These are phyloP conservation scores for Lasioglossum oenotherae DNA, from an alignment of 2,888 invertebrate species.

Conservation along the genomic window DNA sequence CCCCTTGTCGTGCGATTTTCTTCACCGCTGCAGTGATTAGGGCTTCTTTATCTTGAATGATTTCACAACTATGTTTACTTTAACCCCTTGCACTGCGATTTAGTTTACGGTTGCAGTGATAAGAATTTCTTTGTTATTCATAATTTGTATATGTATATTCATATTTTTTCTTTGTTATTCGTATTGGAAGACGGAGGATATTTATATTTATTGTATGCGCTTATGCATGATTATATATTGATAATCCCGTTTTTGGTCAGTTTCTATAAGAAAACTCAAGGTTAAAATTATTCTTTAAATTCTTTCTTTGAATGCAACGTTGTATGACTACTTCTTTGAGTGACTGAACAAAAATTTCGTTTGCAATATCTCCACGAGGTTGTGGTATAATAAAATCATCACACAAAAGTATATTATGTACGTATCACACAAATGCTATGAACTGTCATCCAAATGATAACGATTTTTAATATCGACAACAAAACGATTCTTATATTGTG, in stretches of 20 bases:
- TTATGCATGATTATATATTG: too few species aligned
- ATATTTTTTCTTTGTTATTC: background rate
- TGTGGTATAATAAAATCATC: background rate
- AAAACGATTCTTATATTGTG: constrained; percentile 7
- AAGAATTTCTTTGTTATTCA: background rate
- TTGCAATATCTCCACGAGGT: background rate
- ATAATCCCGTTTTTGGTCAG: background rate
- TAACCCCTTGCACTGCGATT: background rate
- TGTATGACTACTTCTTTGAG: background rate
- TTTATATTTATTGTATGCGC: too few species aligned
- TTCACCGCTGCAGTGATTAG: background rate
- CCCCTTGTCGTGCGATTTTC: background rate
- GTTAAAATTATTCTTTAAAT: background rate
- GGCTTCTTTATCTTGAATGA: background rate
- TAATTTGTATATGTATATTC: too few species aligned
- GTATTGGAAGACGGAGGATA: too few species aligned
- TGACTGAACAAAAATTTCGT: background rate
- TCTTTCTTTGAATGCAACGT: background rate
- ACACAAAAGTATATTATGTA: constrained; percentile 19
- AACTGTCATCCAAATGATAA: constrained; percentile 49
- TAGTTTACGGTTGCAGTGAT: background rate
- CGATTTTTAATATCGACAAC: constrained; percentile 56
- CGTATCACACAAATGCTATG: constrained; percentile 45
- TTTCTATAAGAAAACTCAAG: background rate
- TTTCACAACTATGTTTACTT: background rate